These are phyloP conservation scores for Sceloporus undulatus DNA, from an alignment of 2,113 vertebrate species.

Conservation along the genomic window DNA sequence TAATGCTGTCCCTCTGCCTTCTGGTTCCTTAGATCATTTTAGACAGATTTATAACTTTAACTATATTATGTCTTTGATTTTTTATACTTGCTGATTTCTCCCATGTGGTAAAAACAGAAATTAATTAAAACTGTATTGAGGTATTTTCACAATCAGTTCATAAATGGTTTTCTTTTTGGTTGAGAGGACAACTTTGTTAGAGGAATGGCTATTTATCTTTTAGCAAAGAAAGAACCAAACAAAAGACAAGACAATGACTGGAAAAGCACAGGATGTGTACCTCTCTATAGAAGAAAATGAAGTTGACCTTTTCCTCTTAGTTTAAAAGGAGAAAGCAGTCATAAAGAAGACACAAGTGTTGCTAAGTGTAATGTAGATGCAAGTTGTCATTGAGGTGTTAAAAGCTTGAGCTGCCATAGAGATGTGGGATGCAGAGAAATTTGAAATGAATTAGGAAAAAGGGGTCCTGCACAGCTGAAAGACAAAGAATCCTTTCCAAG, in stretches of 20 bases:
- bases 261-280: background rate
- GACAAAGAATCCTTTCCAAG: too few relatives aligned
- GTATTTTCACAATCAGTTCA: conserved; percentile 1
- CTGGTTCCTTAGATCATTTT: background rate
- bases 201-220: background rate
- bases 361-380: background rate
- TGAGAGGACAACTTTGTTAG: background rate
- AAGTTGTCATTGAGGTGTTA: background rate
- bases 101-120: background rate
- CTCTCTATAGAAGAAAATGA: background rate
- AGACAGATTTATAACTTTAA: background rate
- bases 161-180: background rate
- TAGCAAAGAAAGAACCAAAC: conserved; percentile 3
- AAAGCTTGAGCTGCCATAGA: background rate
- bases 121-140: background rate
- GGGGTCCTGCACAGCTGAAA: too few relatives aligned
- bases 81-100: background rate
- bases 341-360: background rate
- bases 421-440: background rate
- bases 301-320: background rate
- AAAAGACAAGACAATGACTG: background rate
- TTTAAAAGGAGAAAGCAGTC: background rate
- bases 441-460: background rate
- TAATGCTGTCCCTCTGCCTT: background rate
- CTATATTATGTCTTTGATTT: background rate